Conservation (phyloP, 2,888 invertebrate genomes). For the Synergus gifuensis region DNA sequence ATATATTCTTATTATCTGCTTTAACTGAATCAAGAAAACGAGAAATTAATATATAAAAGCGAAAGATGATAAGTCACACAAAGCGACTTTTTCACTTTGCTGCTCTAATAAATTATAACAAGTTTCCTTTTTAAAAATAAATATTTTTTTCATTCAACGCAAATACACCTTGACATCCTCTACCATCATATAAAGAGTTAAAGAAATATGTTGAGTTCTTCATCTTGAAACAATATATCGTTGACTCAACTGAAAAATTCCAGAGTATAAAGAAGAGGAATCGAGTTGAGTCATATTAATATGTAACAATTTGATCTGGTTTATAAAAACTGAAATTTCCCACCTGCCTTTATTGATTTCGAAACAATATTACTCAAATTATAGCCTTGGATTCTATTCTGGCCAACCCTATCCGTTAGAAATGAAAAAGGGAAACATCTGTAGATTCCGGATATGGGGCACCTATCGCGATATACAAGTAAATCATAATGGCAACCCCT, state of each 20-base stretch:
- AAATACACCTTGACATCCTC: too few relatives aligned
- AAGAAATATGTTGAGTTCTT: too few relatives aligned
- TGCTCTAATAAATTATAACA: too few relatives aligned
- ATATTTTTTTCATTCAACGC: too few relatives aligned
- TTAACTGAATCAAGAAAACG: background rate
- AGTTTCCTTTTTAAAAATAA: too few relatives aligned
- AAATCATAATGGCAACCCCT: slow-evolving; percentile 44
- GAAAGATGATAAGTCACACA: background rate
- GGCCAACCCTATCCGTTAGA: background rate
- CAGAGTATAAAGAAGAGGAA: too few relatives aligned
- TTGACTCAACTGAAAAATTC: background rate
- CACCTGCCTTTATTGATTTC: background rate
- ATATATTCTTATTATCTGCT: background rate
- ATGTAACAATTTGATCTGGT: background rate
- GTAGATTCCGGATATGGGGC: slow-evolving; percentile 26
- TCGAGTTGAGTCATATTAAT: background rate
- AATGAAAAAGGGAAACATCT: slow-evolving; percentile 40
- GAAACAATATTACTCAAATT: background rate
- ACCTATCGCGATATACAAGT: background rate
- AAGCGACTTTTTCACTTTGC: too few relatives aligned
- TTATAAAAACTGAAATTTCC: background rate
- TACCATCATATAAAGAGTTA: too few relatives aligned
- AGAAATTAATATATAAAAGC: too few relatives aligned
- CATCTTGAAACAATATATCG: background rate
- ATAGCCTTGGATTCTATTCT: background rate